Base-by-base conservation (phyloP, 2,888 invertebrate species). In the Mellilla xanthometata region DNA sequence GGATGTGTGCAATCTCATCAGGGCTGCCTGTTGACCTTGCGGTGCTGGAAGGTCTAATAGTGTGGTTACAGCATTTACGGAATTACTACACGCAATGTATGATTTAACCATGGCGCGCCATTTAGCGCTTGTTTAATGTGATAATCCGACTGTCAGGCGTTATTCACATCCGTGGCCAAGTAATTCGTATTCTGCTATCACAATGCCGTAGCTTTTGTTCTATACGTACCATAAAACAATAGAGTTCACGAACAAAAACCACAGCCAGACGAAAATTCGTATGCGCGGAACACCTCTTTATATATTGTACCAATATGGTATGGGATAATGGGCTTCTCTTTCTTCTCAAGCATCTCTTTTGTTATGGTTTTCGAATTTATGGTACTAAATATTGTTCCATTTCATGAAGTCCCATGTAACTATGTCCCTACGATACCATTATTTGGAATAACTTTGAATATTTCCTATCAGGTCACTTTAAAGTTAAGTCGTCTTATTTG, bases 11-110 rank as follows among this genome's bases (percentile, higher is more conserved):
- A 45, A 34, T 39, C 33, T 6, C 46, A 40, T 32, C 22, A 40
- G 32, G 36, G 31, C 46, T 27, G 19, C 36, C 36, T 3, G 36
- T 40, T 36, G 32, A 34, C 46, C 46, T 40, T 46, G 46, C 23
- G 27, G 19, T 7, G n/a, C n/a, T n/a, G n/a, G n/a, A 8, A 27
- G 28, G 36, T 26, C 35, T 36, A 40, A 29, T 26, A 26, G 29
- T 39, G 40, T 40, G 46, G 40, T 40, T 40, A 40, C 23, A 9
- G 12, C 22, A 10, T 27, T 46, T 35, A 31, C 19, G 2, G 22
- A 27, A 19, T 46, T 39, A 35, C 39, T 26, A n/a, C 41, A 46
- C 40, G 40, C 40, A 28, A 31, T 26, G 2, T 8, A n/a, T 23
- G 23, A n/a, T 23, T 23, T 23, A 8, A 23, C 23, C n/a, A 23